Percentiles rank a stretch among this genome's conserved stretches.
Conservation (phyloP, 2,113 vertebrate species). For the Lamprologus ornatipinnis region DNA sequence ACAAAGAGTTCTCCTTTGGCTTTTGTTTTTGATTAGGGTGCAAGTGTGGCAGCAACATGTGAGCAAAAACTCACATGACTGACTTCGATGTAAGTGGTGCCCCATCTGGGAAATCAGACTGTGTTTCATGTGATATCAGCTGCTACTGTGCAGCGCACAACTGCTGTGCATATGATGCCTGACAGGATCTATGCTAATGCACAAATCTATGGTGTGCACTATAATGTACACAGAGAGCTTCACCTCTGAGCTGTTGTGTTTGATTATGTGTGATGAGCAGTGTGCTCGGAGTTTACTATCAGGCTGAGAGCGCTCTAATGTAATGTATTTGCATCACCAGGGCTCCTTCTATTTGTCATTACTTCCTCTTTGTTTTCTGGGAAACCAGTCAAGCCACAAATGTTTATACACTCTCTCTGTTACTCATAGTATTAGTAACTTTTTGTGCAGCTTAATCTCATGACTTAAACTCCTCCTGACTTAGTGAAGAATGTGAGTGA, state of each 20-base stretch:
- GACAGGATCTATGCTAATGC: neutral
- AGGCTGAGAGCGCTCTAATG: rapidly evolving
- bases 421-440: neutral
- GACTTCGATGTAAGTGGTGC: neutral
- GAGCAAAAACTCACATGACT: neutral
- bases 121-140: neutral
- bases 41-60: rapidly evolving
- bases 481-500: neutral
- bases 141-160: neutral
- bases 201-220: neutral
- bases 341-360: neutral
- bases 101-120: neutral
- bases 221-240: rapidly evolving
- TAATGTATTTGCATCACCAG: neutral
- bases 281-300: neutral
- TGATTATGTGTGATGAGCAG: neutral
- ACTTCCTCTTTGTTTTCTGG: neutral
- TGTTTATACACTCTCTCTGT: neutral
- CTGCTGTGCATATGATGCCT: neutral
- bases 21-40: neutral
- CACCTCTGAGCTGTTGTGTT: neutral
- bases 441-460: neutral
- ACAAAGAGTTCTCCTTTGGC: neutral
- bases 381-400: rapidly evolving
- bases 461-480: neutral